Evolutionary conservation across 2,888 invertebrate genomes (phyloP), one percentile per base, ranked within the genome.

Genomic region (Campoplex capitator): DNA sequence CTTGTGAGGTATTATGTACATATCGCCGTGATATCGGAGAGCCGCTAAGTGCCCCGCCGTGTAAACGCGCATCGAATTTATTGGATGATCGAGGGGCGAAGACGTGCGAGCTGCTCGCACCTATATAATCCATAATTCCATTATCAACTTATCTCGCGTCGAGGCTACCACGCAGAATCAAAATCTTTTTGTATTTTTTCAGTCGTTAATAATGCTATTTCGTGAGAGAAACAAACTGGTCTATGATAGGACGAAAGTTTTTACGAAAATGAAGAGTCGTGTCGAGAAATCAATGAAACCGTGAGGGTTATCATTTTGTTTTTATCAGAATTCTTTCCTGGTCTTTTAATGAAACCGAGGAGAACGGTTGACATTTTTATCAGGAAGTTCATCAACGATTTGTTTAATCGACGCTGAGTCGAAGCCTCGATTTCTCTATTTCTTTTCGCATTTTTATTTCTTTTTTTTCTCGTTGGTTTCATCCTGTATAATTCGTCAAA

Each of bases 21-120:
- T 67, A 86, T 86, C 80, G 58, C 74, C 51, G 81, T 38, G 82
- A 67, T 87, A 87, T 87, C 87, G 83, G 81, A 81, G 77, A 81
- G 86, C 88, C 79, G 86, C 84, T 92, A 92, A 93, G 92, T 93
- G 92, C 91, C 89, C 87, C 89, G 85, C 83, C 92, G 88, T 92
- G 92, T 92, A 92, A 90, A 54, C 38, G 87, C 79, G 67, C 90
- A 83, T 91, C 87, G 89, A 92, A 93, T 93, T 93, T 92, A 93
- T 93, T 90, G 88, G 81, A 86, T 80, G 89, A 92, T 87, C 77
- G 75, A 76, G 77, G 76, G 62, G 62, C 35, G 79, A 73, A 68
- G 82, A 87, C 82, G 83, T 23, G 65, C 82, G 48, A 71, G 35
- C 35, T 38, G 85, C 79, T 71, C 71, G 48, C 71, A 54, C 79